Evolutionary conservation across 1,140 invertebrate genomes (phyloP).

Genomic region (Diachasma alloeum): DNA sequence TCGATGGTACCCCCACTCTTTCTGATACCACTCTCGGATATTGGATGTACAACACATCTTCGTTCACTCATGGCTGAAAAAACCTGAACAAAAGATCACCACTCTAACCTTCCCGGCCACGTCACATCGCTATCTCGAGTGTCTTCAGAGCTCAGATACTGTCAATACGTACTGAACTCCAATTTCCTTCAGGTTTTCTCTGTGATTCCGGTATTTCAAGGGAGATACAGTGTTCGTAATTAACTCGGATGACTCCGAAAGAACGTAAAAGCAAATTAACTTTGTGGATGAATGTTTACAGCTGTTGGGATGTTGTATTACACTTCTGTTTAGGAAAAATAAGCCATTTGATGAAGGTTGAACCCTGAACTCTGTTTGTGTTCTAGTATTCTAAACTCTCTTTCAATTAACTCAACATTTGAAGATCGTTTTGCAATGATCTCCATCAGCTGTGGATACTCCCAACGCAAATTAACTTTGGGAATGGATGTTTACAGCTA

Average conservation of each 20-base stretch:
- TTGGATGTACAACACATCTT: constrained; percentile 25
- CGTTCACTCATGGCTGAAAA: constrained; percentile 6
- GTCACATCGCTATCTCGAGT: not conserved
- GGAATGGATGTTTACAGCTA: too few relatives aligned
- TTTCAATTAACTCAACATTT: too few relatives aligned
- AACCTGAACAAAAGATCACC: not conserved
- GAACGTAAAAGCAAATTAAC: too few relatives aligned
- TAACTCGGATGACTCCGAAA: not conserved
- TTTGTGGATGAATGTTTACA: too few relatives aligned
- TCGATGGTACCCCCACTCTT: not conserved
- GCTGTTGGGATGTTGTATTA: too few relatives aligned
- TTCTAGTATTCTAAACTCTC: too few relatives aligned
- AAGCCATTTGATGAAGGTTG: too few relatives aligned
- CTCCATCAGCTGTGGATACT: too few relatives aligned
- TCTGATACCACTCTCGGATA: constrained; percentile 29
- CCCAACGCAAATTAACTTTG: too few relatives aligned
- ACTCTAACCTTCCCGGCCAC: not conserved
- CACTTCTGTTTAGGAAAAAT: too few relatives aligned
- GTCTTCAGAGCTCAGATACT: not conserved
- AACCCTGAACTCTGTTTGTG: too few relatives aligned
- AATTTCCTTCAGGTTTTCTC: not conserved
- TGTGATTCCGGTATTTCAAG: not conserved
- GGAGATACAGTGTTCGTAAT: not conserved
- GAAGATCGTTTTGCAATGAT: too few relatives aligned
- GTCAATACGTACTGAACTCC: not conserved